Percentiles rank a stretch among this genome's conserved stretches.
Conservation (phyloP, 2,113 vertebrate genomes). For the Hippotragus niger region DNA sequence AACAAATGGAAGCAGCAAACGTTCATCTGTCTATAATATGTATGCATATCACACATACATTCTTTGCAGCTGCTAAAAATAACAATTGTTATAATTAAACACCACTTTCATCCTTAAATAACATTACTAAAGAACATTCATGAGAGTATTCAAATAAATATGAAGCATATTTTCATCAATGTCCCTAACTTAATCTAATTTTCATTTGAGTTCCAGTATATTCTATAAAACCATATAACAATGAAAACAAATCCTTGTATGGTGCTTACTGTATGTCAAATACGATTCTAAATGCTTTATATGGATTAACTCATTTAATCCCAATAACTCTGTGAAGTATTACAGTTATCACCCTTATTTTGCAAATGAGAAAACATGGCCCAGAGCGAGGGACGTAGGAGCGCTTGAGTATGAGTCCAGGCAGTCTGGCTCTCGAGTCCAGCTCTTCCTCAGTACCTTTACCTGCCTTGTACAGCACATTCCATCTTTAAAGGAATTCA, state of each 20-base stretch:
- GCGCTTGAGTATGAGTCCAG: fast-evolving
- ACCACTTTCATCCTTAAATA: constrained; percentile 17
- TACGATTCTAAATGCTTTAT: not conserved
- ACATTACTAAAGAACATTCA: not conserved
- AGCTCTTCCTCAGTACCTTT: not conserved
- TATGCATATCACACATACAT: not conserved
- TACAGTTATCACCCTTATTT: not conserved
- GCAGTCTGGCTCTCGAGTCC: not conserved
- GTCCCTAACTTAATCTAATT: not conserved
- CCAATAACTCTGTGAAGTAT: not conserved
- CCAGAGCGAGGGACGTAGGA: not conserved
- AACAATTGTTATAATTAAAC: not conserved
- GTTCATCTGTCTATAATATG: not conserved
- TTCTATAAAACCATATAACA: not conserved
- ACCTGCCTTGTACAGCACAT: not conserved
- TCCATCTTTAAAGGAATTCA: not conserved
- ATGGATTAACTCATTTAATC: not conserved
- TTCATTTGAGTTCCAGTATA: not conserved
- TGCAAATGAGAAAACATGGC: not conserved
- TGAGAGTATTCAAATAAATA: constrained; percentile 3
- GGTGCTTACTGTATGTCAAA: not conserved
- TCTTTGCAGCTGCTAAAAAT: not conserved
- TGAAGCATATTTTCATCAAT: not conserved
- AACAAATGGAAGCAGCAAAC: not conserved
- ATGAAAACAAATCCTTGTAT: not conserved